These are phyloP conservation scores for Chelon labrosus DNA, from an alignment of 2,797 vertebrate species.

Conservation along the genomic window DNA sequence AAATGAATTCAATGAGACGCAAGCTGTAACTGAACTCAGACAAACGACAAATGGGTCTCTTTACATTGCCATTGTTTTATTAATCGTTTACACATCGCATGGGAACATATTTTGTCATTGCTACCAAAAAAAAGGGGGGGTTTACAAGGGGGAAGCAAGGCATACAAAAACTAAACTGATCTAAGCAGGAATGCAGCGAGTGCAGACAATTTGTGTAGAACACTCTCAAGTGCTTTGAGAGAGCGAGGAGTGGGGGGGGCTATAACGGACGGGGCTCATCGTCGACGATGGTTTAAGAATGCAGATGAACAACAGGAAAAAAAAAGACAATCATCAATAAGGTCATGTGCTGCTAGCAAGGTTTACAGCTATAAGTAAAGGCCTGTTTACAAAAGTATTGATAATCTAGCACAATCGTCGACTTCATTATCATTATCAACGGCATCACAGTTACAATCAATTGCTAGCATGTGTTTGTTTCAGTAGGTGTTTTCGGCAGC, in stretches of 20 bases:
- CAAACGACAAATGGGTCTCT: constrained; percentile 56
- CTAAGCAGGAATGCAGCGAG: constrained; percentile 73
- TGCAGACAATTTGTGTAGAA: constrained; percentile 71
- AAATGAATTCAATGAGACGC: constrained; percentile 52
- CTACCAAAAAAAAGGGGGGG: constrained; percentile 64
- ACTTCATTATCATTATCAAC: constrained; percentile 26
- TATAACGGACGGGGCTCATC: constrained; percentile 53
- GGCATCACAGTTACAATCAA: constrained; percentile 34
- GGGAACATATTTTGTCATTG: constrained; percentile 65
- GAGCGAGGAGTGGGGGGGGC: constrained; percentile 1
- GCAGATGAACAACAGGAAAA: constrained; percentile 30
- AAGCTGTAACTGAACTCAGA: constrained; percentile 33
- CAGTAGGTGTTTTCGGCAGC: constrained; percentile 69
- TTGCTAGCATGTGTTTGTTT: constrained; percentile 53
- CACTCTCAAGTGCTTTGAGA: constrained; percentile 79
- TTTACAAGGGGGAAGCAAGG: constrained; percentile 62
- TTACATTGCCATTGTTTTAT: constrained; percentile 74
- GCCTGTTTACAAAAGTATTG: constrained; percentile 43
- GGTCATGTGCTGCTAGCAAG: constrained; percentile 37
- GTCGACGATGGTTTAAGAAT: constrained; percentile 31
- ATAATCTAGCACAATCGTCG: constrained; percentile 61
- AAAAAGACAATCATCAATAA: constrained; percentile 61
- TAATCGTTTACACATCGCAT: constrained; percentile 78
- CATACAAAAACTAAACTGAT: constrained; percentile 66
- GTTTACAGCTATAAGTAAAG: constrained; percentile 49